phyloP scores from a whole-genome alignment of 2,888 invertebrate genomes.

The Harpalus rubripes region DNA sequence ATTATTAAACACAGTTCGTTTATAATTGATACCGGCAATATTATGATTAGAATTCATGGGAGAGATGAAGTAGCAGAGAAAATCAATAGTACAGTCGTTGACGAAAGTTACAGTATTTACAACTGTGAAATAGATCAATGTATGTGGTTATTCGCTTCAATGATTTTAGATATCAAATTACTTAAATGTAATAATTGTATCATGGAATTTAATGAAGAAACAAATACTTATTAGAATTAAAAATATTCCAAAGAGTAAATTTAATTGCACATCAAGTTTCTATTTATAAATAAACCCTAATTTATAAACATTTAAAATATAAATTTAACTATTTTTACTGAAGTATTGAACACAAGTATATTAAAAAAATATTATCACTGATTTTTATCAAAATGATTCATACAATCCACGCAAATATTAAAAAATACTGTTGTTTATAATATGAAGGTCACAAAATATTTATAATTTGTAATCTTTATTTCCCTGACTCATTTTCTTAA shows the following conservation, averaged over 20 bases:
- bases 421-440: no score
- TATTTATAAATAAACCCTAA: no score
- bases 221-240: no score
- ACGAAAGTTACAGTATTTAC: conserved; percentile 45
- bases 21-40: conserved; percentile 42
- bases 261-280: no score
- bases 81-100: conserved; percentile 63
- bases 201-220: background rate
- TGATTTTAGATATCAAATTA: conserved; percentile 55
- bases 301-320: no score
- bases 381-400: background rate
- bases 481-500: no score
- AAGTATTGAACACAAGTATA: background rate
- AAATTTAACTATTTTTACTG: no score
- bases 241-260: no score
- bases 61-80: conserved; percentile 57
- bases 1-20: conserved; percentile 22
- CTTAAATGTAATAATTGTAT: conserved; percentile 34
- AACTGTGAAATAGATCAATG: conserved; percentile 49
- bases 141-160: conserved; percentile 59
- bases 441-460: no score
- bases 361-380: background rate
- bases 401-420: no score
- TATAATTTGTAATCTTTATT: no score
- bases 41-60: conserved; percentile 40